Evolutionary conservation across 2,113 vertebrate genomes (phyloP).

Genomic region (Pyxicephalus adspersus): DNA sequence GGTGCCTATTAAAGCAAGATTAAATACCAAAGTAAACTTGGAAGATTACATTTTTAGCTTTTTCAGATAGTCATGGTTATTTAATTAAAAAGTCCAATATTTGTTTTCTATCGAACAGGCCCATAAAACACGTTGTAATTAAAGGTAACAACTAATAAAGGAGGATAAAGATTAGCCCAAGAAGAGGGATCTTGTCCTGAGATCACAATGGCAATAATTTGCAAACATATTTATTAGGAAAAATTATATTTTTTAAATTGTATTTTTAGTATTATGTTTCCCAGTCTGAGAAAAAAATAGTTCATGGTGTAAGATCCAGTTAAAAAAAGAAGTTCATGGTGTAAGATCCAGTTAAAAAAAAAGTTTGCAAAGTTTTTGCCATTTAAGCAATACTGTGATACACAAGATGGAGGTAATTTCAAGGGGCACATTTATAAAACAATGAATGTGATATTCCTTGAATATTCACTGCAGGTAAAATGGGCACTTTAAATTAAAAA

Average conservation of each 20-base stretch:
- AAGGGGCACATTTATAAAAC: too few relatives aligned
- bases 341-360: too few relatives aligned
- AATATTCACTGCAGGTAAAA: too few relatives aligned
- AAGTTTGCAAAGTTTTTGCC: too few relatives aligned
- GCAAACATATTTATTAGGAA: neutral
- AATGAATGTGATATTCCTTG: too few relatives aligned
- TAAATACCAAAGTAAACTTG: slow-evolving; percentile 9
- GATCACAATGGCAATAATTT: neutral
- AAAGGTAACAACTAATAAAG: neutral
- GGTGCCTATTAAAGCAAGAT: slow-evolving; percentile 20
- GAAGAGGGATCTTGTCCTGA: neutral
- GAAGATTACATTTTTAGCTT: slow-evolving; percentile 8
- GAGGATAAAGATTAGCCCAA: neutral
- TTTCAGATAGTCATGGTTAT: neutral
- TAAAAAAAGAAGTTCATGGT: too few relatives aligned
- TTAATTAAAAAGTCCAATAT: slow-evolving; percentile 30
- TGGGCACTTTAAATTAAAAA: too few relatives aligned
- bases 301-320: too few relatives aligned
- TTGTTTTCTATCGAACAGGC: slow-evolving; percentile 3
- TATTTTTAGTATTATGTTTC: too few relatives aligned
- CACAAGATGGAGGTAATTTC: too few relatives aligned
- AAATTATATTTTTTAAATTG: neutral
- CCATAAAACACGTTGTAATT: slow-evolving; percentile 4
- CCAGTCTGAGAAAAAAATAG: too few relatives aligned
- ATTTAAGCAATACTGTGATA: too few relatives aligned